These are phyloP conservation scores for Spodoptera exigua DNA, from an alignment of 2,888 invertebrate genomes.

Conservation along the genomic window DNA sequence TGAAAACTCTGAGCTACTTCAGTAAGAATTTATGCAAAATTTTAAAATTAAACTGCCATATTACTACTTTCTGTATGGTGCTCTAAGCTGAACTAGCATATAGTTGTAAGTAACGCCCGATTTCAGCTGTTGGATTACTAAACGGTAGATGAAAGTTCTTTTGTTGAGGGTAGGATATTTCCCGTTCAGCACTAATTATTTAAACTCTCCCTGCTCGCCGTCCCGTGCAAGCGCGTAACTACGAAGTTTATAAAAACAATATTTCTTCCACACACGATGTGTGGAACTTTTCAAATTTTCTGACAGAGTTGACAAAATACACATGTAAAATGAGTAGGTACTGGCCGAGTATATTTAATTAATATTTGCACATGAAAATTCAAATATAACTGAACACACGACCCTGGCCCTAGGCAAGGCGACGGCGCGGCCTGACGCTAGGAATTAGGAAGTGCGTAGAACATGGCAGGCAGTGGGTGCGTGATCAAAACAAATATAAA, in stretches of 20 bases:
- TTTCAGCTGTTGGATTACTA: conserved; percentile 5
- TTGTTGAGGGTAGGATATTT: conserved; percentile 1
- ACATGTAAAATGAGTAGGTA: conserved; percentile 18
- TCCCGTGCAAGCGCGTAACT: not conserved
- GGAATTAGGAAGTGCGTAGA: conserved; percentile 73
- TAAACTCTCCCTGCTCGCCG: not conserved
- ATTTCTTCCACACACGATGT: not conserved
- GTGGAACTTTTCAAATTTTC: conserved; percentile 7
- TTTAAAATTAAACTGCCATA: conserved; percentile 21
- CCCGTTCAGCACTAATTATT: conserved; percentile 1
- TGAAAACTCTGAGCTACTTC: conserved; percentile 19
- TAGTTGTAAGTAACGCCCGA: conserved; percentile 22
- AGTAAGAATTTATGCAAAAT: conserved; percentile 11
- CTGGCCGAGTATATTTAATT: conserved; percentile 14
- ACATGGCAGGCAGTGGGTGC: conserved; percentile 68
- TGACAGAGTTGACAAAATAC: conserved; percentile 21
- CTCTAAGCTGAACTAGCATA: conserved; percentile 14
- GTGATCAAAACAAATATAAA: conserved; percentile 80
- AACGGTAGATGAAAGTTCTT: conserved; percentile 5
- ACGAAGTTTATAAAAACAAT: conserved; percentile 6
- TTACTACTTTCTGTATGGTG: conserved; percentile 13
- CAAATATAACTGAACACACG: conserved; percentile 50
- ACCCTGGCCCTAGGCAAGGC: conserved; percentile 60
- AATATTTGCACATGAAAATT: conserved; percentile 43
- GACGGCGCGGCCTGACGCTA: conserved; percentile 53